Evolutionary conservation across 1,140 invertebrate species (phyloP), one percentile per base, ranked within the genome.

Genomic region (Gonioctena quinquepunctata): DNA sequence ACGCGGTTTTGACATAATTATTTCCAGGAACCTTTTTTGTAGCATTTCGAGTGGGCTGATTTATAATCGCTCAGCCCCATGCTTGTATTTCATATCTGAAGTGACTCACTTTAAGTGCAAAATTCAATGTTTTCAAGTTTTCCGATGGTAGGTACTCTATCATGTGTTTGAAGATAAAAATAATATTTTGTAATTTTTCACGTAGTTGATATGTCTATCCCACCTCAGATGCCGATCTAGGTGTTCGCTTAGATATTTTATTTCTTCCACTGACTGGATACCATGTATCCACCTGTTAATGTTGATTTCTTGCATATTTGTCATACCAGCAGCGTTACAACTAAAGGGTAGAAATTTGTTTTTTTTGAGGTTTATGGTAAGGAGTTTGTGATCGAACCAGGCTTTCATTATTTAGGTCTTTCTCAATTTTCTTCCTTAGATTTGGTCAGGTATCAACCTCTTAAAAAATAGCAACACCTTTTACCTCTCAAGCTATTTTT

Each of bases 331-430:
- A n/a, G n/a, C n/a, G n/a, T 50, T 50, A 50, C 49, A 50, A 19
- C 49, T 4, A 19, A n/a, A 50, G 49, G 49, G 49, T 50, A 50
- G 49, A 19, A n/a, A n/a, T 50, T 50, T n/a, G n/a, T 4, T 50
- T 50, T 50, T 50, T 19, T 50, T 50, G 49, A 50, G 49, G n/a
- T 50, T 50, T n/a, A 50, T 50, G 49, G 49, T 50, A 19, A 50
- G 49, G 49, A 50, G 49, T 50, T 50, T 4, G n/a, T 50, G 49
- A 50, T 50, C 49, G 19, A 50, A 50, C 49, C 49, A 50, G 49
- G 3, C 49, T 19, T 50, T 50, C n/a, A 50, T 50, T n/a, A 50
- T 19, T n/a, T 50, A 5, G 49, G 19, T n/a, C 49, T 50, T 50
- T 50, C 49, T 50, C 19, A 3, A n/a, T n/a, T n/a, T n/a, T n/a